phyloP scores from a whole-genome alignment of 2,797 vertebrate genomes.

The Eidolon dupreanum region DNA sequence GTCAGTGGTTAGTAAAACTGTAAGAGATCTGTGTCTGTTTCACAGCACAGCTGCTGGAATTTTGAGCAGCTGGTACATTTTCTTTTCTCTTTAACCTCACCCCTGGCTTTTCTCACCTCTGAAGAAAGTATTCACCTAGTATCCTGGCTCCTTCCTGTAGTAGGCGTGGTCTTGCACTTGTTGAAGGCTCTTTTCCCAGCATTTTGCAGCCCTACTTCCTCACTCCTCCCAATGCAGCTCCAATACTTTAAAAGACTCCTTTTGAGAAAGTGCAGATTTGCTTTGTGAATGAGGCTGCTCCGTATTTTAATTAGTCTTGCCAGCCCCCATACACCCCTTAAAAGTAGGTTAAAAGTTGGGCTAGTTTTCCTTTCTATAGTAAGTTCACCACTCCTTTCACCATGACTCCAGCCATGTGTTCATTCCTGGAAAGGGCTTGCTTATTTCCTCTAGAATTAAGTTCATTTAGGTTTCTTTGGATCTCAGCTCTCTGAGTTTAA shows the following conservation, averaged over 20 bases:
- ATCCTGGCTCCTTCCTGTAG: neutral
- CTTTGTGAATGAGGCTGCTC: neutral
- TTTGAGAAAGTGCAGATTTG: slow-evolving; percentile 5
- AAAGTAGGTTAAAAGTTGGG: neutral
- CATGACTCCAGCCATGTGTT: neutral
- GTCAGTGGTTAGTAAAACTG: neutral
- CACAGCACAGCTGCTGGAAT: neutral
- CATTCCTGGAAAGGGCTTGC: neutral
- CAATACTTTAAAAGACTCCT: neutral
- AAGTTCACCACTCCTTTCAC: neutral
- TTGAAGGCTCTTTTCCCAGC: neutral
- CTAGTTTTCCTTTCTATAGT: neutral
- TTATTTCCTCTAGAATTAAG: neutral
- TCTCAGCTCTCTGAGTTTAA: neutral
- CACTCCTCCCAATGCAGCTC: neutral
- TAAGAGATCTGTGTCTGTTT: neutral
- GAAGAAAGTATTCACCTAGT: neutral
- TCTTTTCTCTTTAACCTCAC: neutral
- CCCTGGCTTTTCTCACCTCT: neutral
- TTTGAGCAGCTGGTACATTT: neutral
- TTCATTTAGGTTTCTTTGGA: slow-evolving; percentile 19
- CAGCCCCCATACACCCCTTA: neutral
- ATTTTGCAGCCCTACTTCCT: neutral
- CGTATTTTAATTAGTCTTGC: neutral
- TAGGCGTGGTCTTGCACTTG: neutral